Evolutionary conservation across 2,113 vertebrate genomes (phyloP), one percentile per base, ranked within the genome.

Genomic region (Bambusicola thoracicus): DNA sequence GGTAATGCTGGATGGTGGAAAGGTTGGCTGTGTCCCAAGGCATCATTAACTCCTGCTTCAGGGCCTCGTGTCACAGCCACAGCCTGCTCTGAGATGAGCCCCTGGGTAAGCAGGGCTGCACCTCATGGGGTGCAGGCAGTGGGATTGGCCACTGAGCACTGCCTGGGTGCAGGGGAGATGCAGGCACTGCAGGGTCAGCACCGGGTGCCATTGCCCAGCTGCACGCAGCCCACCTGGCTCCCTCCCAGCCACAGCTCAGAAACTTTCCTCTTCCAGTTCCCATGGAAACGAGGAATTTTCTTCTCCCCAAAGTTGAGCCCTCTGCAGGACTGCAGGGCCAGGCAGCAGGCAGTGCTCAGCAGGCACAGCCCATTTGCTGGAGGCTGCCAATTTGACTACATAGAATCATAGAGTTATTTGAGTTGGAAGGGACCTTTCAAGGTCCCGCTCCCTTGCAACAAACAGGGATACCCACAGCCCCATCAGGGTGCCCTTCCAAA

Each of bases 181-280:
- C 21, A 24, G 34, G 8, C 32, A 15, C 19, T 34, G 34, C 59
- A 16, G 22, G 34, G 17, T 29, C 3, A 1, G 6, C 29, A 7
- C 15, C 4, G 79, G 78, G 88, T 38, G 34, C 59, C 6, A 13
- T 34, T 61, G 87, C 91, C 81, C 62, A 3, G 1, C 70, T 59
- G 78, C 67, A 10, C 74, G 36, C 8, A 0, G 34, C n/a, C 67
- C 1, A 4, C 19, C 67, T 82, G 92, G 79, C 87, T 34, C 22
- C 30, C 48, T 61, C 87, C 56, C 75, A 73, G 40, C 79, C 1
- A 0, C 82, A 85, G 85, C 87, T 88, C 73, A 48, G 95, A 93
- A 96, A 95, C 90, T 96, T 96, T 94, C 86, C 83, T 95, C 32
- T 83, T 72, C 43, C 5, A 0, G 96, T 96, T 96, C 86, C 96